Percentiles rank a stretch among this genome's conserved stretches.
Conservation (phyloP, 2,797 vertebrate species). For the Gallinago nigripennis region DNA sequence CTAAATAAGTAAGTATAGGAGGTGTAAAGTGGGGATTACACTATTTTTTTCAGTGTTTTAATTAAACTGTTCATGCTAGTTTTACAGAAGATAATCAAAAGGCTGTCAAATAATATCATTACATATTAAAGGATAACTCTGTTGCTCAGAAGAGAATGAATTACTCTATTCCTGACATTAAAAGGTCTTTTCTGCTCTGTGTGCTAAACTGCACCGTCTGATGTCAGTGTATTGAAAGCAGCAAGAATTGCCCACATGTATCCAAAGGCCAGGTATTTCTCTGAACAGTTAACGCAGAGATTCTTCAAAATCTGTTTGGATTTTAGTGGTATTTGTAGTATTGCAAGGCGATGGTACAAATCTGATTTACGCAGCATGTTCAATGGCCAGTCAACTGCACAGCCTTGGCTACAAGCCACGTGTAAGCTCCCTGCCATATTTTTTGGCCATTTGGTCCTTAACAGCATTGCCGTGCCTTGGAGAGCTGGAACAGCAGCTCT, state of each 20-base stretch:
- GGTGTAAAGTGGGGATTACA: not conserved
- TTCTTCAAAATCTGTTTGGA: not conserved
- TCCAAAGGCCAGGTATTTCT: not conserved
- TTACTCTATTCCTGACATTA: not conserved
- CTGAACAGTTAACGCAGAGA: not conserved
- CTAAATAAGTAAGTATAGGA: not conserved
- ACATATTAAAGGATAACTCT: not conserved
- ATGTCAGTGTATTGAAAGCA: not conserved
- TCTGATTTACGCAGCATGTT: rapidly evolving
- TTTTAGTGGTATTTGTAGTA: not conserved
- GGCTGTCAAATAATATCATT: not conserved
- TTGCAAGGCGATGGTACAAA: not conserved
- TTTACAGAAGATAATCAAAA: not conserved
- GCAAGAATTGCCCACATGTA: not conserved
- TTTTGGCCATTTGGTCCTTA: not conserved
- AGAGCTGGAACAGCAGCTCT: not conserved
- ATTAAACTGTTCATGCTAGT: not conserved
- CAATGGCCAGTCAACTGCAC: not conserved
- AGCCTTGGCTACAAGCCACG: not conserved
- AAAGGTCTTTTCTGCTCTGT: not conserved
- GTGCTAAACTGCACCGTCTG: not conserved
- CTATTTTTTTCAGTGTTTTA: not conserved
- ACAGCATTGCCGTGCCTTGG: not conserved
- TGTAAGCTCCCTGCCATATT: not conserved
- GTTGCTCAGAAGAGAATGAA: not conserved